A percentile compares a stretch with the other conserved stretches of the same genome.
Evolutionary conservation across 2,888 invertebrate species (phyloP).

Genomic region (Theodoxus fluviatilis): DNA sequence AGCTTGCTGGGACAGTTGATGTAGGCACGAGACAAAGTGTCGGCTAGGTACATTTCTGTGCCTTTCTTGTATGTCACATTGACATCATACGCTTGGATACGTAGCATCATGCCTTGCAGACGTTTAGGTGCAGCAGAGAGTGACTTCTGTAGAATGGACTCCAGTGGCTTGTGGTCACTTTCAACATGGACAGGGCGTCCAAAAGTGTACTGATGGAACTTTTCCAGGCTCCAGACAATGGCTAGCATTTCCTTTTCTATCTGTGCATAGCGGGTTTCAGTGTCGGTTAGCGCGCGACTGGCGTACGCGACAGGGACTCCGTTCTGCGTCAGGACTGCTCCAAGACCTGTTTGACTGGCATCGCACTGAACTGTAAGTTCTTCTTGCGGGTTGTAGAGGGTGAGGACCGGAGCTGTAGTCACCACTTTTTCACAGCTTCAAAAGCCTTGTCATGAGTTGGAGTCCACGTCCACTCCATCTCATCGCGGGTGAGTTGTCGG

Average conservation of each 20-base stretch:
- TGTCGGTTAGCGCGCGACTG: conserved; percentile 30
- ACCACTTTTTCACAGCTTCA: conserved; percentile 29
- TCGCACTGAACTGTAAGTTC: conserved; percentile 28
- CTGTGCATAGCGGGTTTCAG: conserved; percentile 36
- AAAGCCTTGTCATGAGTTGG: conserved; percentile 32
- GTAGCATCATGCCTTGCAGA: conserved; percentile 39
- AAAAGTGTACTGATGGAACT: conserved; percentile 36
- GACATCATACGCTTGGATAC: conserved; percentile 34
- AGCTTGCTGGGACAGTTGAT: neutral
- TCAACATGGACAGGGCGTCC: conserved; percentile 31
- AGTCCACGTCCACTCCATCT: conserved; percentile 28
- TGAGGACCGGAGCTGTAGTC: conserved; percentile 24
- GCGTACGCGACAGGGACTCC: conserved; percentile 36
- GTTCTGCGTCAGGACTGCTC: conserved; percentile 33
- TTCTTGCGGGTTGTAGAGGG: conserved; percentile 25
- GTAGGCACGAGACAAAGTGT: conserved; percentile 31
- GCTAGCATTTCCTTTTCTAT: conserved; percentile 40
- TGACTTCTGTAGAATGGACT: conserved; percentile 32
- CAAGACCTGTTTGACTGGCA: conserved; percentile 32
- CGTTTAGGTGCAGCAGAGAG: conserved; percentile 30
- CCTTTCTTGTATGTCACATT: conserved; percentile 30
- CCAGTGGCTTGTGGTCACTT: conserved; percentile 37
- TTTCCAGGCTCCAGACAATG: conserved; percentile 32
- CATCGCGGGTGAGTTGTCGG: conserved; percentile 14
- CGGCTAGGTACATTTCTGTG: conserved; percentile 32